Base-by-base conservation (phyloP, 2,113 vertebrate species). In the Anoplopoma fimbria region DNA sequence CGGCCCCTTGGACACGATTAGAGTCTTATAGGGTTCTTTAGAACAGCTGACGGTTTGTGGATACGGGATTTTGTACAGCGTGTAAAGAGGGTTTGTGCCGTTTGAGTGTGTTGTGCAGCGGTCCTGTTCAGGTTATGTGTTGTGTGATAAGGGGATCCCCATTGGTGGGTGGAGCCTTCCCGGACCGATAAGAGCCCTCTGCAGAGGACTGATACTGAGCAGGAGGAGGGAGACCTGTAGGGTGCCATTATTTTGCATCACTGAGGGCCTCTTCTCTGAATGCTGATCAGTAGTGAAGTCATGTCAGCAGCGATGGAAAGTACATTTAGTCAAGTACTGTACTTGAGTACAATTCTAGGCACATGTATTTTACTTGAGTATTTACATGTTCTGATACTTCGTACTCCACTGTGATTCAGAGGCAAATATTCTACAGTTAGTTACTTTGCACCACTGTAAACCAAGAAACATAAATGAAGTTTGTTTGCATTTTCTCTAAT, bases 131-230 rank as follows among this genome's bases (percentile, higher is more conserved):
- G 87, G 88, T 91, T 84, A 88, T 93, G 92, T 84, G 76, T 13
- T 38, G 47, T 79, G 62, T 84, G 95, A 96, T 95, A 95, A 96
- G 93, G 89, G 90, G 82, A 92, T 93, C 92, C 93, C 90, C 85
- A 19, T 73, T 60, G 87, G 89, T 91, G 94, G 95, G 94, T 94
- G 94, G 94, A 92, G 93, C 87, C 29, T 93, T 79, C 64, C 64
- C 34, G 25, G 53, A 17, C 83, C 82, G 95, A 95, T 95, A 96
- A 92, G 79, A 21, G 61, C 74, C 75, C 77, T 70, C 93, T 95
- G 93, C 86, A 70, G 71, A 38, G 77, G 53, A 9, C 90, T 94
- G 95, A 96, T 96, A 96, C 84, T 71, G 82, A 78, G 82, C 10
- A 55, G 81, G 70, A 69, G 67, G 77, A 82, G 82, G 82, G 64